Conservation (phyloP, 2,888 invertebrate genomes). For the Chloroclysta siterata region DNA sequence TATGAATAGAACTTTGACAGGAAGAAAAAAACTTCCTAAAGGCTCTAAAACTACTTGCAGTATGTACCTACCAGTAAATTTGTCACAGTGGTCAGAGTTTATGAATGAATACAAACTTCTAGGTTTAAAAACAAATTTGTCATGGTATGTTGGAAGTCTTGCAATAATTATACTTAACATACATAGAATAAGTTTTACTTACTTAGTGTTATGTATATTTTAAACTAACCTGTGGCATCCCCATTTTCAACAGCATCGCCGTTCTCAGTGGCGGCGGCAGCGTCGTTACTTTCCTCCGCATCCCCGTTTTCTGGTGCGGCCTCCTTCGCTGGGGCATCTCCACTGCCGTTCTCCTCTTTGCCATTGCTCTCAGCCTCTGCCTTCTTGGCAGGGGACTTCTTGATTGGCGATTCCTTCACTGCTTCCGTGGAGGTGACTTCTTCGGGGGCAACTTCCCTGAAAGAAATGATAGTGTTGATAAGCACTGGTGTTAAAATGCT, state of each 20-base stretch:
- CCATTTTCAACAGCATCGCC: conserved; percentile 80
- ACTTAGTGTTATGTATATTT: no score
- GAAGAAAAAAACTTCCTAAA: no score
- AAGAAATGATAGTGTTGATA: conserved; percentile 47
- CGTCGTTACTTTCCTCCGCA: conserved; percentile 79
- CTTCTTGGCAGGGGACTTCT: conserved; percentile 82
- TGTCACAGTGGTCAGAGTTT: no score
- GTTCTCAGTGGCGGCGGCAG: conserved; percentile 76
- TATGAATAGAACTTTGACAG: conserved; percentile 2
- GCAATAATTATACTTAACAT: neutral
- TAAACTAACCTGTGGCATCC: conserved; percentile 67
- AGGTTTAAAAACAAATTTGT: no score
- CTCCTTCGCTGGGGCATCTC: conserved; percentile 64
- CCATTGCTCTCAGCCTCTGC: conserved; percentile 80
- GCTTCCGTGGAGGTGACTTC: conserved; percentile 79
- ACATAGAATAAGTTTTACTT: no score
- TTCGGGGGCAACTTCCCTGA: conserved; percentile 76
- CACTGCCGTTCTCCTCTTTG: conserved; percentile 75
- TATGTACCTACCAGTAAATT: no score
- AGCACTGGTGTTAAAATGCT: neutral
- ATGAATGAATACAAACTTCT: no score
- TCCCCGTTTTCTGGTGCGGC: conserved; percentile 73
- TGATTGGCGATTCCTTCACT: conserved; percentile 79
- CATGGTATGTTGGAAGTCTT: neutral
- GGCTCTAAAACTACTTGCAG: no score